A percentile compares a stretch with the other conserved stretches of the same genome.
phyloP scores from a whole-genome alignment of 2,797 vertebrate species.

The Acomys russatus region DNA sequence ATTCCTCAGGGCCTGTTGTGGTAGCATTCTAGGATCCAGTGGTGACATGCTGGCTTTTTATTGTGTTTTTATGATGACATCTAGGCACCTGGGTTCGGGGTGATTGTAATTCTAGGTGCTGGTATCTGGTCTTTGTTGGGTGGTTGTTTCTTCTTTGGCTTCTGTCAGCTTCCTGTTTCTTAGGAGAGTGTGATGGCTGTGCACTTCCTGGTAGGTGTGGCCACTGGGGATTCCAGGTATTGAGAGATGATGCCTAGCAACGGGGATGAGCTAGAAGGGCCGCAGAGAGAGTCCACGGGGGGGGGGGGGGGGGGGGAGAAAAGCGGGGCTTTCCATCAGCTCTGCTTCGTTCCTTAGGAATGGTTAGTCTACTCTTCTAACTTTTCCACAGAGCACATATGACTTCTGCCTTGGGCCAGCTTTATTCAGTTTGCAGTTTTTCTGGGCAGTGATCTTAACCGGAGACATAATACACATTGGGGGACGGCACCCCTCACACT shows the following conservation, averaged over 20 bases:
- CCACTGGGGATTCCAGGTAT: not conserved
- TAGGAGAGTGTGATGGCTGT: not conserved
- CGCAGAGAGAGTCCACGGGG: not conserved
- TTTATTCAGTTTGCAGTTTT: not conserved
- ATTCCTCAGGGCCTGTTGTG: not conserved
- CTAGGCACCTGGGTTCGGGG: not conserved
- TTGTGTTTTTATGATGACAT: not conserved
- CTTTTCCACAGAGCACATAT: not conserved
- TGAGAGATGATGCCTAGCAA: not conserved
- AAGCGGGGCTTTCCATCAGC: too few relatives aligned
- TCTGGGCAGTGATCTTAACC: not conserved
- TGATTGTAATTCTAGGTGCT: not conserved
- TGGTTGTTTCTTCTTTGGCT: not conserved
- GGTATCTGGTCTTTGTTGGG: not conserved
- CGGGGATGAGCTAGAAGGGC: not conserved
- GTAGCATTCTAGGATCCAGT: not conserved
- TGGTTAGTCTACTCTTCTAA: not conserved
- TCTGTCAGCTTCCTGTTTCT: not conserved
- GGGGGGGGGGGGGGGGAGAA: not conserved
- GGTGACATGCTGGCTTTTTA: not conserved
- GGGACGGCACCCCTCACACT: not conserved
- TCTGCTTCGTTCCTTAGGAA: too few relatives aligned
- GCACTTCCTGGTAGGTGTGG: not conserved
- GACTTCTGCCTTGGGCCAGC: not conserved
- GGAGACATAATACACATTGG: not conserved